Conservation (phyloP, 2,113 vertebrate genomes). For the Vulpes vulpes region DNA sequence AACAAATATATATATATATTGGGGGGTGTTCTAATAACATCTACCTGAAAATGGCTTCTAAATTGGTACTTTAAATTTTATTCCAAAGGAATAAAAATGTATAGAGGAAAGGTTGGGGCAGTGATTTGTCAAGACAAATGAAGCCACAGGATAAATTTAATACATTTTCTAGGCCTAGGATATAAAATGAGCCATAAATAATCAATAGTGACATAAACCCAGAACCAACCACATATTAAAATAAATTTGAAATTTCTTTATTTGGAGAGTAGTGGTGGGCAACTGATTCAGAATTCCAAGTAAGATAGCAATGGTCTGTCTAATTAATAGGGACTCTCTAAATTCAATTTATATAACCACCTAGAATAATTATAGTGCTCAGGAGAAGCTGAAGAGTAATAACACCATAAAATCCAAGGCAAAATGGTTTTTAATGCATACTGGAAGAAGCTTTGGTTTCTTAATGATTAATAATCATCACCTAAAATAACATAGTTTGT, state of each 20-base stretch:
- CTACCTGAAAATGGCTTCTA: slow-evolving; percentile 49
- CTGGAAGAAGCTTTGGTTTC: slow-evolving; percentile 50
- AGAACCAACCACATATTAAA: not conserved
- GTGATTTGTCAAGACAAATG: slow-evolving; percentile 40
- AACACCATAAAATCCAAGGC: slow-evolving; percentile 46
- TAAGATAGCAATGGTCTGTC: slow-evolving; percentile 32
- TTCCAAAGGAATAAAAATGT: slow-evolving; percentile 13
- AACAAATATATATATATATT: not conserved
- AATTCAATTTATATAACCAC: slow-evolving; percentile 69
- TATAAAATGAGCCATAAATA: slow-evolving; percentile 48
- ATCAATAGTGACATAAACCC: slow-evolving; percentile 56
- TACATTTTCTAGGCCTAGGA: slow-evolving; percentile 23
- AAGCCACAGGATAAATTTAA: slow-evolving; percentile 39
- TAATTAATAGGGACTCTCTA: slow-evolving; percentile 52
- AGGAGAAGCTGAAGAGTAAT: slow-evolving; percentile 13
- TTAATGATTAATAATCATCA: slow-evolving; percentile 76
- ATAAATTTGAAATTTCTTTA: slow-evolving; percentile 6
- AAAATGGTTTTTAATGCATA: slow-evolving; percentile 53
- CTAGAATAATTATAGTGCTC: slow-evolving; percentile 48
- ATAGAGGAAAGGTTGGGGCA: not conserved
- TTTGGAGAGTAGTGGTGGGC: not conserved
- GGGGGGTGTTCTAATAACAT: not conserved
- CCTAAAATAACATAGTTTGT: slow-evolving; percentile 78
- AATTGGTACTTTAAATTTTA: slow-evolving; percentile 34
- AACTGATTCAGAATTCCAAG: slow-evolving; percentile 15